Base-by-base conservation (phyloP, 2,797 vertebrate genomes). In the Acanthurus tractus region DNA sequence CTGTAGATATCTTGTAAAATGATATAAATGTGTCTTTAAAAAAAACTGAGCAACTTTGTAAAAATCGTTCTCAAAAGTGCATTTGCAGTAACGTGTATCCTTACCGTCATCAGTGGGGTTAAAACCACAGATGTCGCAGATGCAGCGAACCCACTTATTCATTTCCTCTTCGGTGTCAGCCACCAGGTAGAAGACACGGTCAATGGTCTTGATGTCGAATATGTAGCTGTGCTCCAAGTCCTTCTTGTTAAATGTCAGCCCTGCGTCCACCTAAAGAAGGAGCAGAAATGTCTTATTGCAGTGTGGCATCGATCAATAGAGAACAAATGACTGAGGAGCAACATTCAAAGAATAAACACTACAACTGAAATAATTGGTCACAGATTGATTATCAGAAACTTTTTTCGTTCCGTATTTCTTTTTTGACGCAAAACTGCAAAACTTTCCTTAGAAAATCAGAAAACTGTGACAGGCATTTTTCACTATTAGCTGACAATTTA, bases 61-160 rank as follows among this genome's bases (percentile, higher is more conserved):
- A 36, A 8, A 34, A 29, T 15, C 42, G 46, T 46, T 62, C 50
- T 53, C 13, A 14, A 45, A 9, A 40, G 38, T 40, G 5, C 6
- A 5, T 13, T 13, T 5, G 17, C 45, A 48, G 15, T 48, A 17
- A 48, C 5, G 7, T 18, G 45, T 8, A 48, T 48, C 23, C 95
- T 95, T 93, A 99, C 98, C 98, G 29, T 99, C 98, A 82, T 99
- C 98, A 18, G 98, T 99, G 91, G 98, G 97, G 89, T 99, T 99
- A 85, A 99, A 99, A 87, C 98, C 98, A 92, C 98, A 99, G 93
- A 99, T 99, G 91, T 99, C 98, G 69, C 98, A 99, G 93, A 99
- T 99, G 89, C 96, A 97, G 84, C 97, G 97, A 75, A 99, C 98
- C 98, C 98, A 99, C 97, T 99, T 99, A 94, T 99, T 99, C 98